Evolutionary conservation across 2,888 invertebrate genomes (phyloP).

Genomic region (Antitype chi): DNA sequence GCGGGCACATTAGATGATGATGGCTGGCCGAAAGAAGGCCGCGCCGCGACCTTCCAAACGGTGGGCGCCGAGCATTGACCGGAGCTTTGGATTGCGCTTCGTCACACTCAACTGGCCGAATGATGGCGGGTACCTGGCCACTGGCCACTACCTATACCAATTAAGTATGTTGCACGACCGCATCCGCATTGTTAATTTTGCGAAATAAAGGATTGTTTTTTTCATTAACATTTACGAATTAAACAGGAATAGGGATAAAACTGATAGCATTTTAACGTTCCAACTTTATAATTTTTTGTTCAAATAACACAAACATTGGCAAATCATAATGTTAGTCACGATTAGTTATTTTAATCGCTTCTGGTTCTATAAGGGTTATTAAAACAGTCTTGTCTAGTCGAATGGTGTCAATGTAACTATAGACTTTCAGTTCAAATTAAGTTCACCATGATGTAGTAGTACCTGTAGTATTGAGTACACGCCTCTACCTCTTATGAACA

Average conservation of each 20-base stretch:
- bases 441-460: slow-evolving; percentile 23
- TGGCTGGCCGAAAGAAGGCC: slow-evolving; percentile 88
- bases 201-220: slow-evolving; percentile 54
- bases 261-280: slow-evolving; percentile 5
- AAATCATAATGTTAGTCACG: slow-evolving; percentile 33
- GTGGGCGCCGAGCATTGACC: slow-evolving; percentile 87
- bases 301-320: slow-evolving; percentile 10
- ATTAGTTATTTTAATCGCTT: slow-evolving; percentile 45
- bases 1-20: slow-evolving; percentile 78
- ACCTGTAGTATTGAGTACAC: slow-evolving; percentile 37
- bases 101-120: slow-evolving; percentile 75
- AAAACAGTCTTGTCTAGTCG: slow-evolving; percentile 43
- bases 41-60: slow-evolving; percentile 88
- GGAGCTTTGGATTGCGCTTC: slow-evolving; percentile 73
- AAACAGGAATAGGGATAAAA: slow-evolving; percentile 12
- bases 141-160: slow-evolving; percentile 64
- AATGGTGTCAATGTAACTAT: slow-evolving; percentile 53
- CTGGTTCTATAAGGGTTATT: slow-evolving; percentile 46
- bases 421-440: slow-evolving; percentile 50
- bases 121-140: slow-evolving; percentile 70
- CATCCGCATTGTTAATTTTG: slow-evolving; percentile 73
- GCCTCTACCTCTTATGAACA: slow-evolving; percentile 25
- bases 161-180: slow-evolving; percentile 70
- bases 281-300: slow-evolving; percentile 14
- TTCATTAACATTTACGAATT: slow-evolving; percentile 15